Conservation (phyloP, 1,140 invertebrate genomes). For the Lutraria rhynchaena region DNA sequence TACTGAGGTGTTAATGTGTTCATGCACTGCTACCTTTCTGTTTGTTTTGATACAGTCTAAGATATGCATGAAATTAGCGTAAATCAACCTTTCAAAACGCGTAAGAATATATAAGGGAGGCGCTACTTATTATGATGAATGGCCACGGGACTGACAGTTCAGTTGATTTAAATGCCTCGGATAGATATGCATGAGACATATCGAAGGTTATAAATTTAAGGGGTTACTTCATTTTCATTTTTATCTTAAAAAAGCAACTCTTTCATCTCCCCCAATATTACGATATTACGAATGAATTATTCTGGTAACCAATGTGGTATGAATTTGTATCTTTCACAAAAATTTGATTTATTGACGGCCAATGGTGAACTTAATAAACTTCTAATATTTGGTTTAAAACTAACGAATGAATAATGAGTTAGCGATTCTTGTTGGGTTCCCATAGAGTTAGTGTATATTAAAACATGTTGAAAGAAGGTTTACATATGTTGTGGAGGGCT, state of each 20-base stretch:
- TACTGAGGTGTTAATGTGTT: conserved; percentile 33
- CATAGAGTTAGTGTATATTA: no score
- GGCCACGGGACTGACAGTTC: conserved; percentile 18
- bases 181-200: conserved; percentile 54
- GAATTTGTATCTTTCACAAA: conserved; percentile 57
- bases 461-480: no score
- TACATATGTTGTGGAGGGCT: no score
- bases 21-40: conserved; percentile 34
- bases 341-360: conserved; percentile 31
- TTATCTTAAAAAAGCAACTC: conserved; percentile 51
- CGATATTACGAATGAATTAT: conserved; percentile 55
- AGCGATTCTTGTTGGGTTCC: neutral
- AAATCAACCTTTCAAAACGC: conserved; percentile 42
- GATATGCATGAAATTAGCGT: conserved; percentile 54
- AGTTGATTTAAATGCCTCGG: conserved; percentile 38
- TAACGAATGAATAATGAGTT: neutral
- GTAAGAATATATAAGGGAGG: conserved; percentile 53
- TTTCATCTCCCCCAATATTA: conserved; percentile 53
- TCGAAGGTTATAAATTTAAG: conserved; percentile 48
- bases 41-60: conserved; percentile 35
- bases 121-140: conserved; percentile 52
- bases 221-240: conserved; percentile 56
- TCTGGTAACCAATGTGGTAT: conserved; percentile 47
- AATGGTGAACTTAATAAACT: conserved; percentile 42
- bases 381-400: conserved; percentile 1